Evolutionary conservation across 2,888 invertebrate species (phyloP), one percentile per base, ranked within the genome.

Genomic region (Pachydiplax longipennis): DNA sequence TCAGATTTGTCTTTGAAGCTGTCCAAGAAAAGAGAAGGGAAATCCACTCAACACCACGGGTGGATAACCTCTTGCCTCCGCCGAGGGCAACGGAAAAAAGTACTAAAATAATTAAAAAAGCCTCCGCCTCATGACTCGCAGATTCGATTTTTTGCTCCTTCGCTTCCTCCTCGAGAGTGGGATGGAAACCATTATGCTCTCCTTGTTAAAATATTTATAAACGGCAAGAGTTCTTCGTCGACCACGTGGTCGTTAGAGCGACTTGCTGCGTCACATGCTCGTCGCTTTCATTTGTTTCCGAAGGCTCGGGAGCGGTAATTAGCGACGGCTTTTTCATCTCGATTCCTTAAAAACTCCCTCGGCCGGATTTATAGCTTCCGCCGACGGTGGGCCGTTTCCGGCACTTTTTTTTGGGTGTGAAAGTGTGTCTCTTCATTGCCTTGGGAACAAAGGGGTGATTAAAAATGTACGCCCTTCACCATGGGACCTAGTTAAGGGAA

Each of bases 81-180:
- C 82, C 87, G 61, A n/a, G 18, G 61, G 35, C 87, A 87, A 61
- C 58, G 61, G n/a, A 37, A 12, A 61, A 83, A 87, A 87, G 31
- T 58, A 87, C 61, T 87, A 61, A 37, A 87, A 87, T 87, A 87
- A 87, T 87, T 87, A 87, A 87, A n/a, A 73, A 83, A 83, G n/a
- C 83, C 61, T 61, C 58, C 87, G 61, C n/a, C 58, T 87, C 87
- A 53, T 87, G 87, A 87, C 61, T 87, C 58, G 61, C 58, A 53
- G 61, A 73, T 73, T 65, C 65, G 65, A 58, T 31, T 83, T 37
- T 81, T 65, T 87, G 31, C 61, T 87, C n/a, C 65, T 87, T 83
- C 37, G 61, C 37, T 37, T 37, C 40, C 61, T 87, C 73, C 83
- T 18, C 58, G 15, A 58, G 13, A 15, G 61, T 6, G 87, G 18